Conservation (phyloP, 2,113 vertebrate genomes). For the Catagonus wagneri region DNA sequence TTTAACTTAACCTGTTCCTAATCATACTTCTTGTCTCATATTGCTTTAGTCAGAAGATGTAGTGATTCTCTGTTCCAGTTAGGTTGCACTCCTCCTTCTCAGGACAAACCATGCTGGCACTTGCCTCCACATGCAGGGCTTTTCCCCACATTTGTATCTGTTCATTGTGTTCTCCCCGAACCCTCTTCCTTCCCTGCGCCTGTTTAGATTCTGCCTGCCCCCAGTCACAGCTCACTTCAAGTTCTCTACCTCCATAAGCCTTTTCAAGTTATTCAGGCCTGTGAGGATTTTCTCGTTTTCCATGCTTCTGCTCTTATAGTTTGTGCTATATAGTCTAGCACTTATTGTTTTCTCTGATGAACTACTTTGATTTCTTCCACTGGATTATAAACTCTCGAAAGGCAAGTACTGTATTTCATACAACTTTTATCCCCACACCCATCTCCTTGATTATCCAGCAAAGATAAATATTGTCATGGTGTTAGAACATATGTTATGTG, state of each 20-base stretch:
- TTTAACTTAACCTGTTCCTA: slow-evolving; percentile 6
- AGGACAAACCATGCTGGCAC: background rate
- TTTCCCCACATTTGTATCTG: background rate
- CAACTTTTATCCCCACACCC: slow-evolving; percentile 9
- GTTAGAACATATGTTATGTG: slow-evolving; percentile 50
- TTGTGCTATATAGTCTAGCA: slow-evolving; percentile 30
- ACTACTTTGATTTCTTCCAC: slow-evolving; percentile 52
- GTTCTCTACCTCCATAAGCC: background rate
- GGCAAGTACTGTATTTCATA: slow-evolving; percentile 53
- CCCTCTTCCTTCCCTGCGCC: background rate
- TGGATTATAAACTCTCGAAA: slow-evolving; percentile 66
- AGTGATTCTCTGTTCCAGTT: background rate
- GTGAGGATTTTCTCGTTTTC: slow-evolving; percentile 19
- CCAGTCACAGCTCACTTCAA: slow-evolving; percentile 11
- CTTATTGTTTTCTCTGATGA: slow-evolving; percentile 63
- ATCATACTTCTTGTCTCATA: background rate
- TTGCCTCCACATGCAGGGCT: slow-evolving; percentile 8
- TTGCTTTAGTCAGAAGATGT: slow-evolving; percentile 6
- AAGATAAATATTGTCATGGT: slow-evolving; percentile 54
- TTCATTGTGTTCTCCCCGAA: background rate
- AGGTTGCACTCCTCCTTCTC: background rate
- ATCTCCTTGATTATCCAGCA: slow-evolving; percentile 54
- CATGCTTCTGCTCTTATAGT: slow-evolving; percentile 10
- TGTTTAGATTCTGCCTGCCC: background rate
- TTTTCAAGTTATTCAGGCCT: slow-evolving; percentile 41